Evolutionary conservation across 2,888 invertebrate genomes (phyloP).

Genomic region (Oeneis ivallda): DNA sequence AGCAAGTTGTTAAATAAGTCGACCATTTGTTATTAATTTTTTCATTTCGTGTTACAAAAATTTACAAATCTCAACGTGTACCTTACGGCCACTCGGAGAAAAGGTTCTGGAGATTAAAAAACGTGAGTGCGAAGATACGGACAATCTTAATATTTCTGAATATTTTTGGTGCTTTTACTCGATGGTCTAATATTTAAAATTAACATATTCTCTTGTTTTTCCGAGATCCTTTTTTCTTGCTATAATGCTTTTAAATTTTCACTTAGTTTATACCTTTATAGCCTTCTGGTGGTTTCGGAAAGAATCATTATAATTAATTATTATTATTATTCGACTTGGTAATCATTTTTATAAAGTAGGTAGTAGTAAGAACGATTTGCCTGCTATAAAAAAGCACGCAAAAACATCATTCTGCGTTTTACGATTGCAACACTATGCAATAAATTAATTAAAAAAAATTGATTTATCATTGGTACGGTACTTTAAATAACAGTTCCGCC

Average conservation of each 20-base stretch:
- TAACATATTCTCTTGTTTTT: slow-evolving; percentile 11
- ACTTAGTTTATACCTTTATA: not conserved
- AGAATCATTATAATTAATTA: no score
- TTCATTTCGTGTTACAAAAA: slow-evolving; percentile 15
- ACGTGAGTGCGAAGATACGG: slow-evolving; percentile 12
- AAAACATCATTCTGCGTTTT: no score
- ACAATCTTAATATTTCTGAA: slow-evolving; percentile 12
- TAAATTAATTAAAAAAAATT: no score
- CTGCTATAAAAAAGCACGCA: no score
- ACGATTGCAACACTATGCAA: no score
- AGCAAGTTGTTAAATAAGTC: not conserved
- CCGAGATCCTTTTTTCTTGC: not conserved
- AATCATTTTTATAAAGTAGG: no score
- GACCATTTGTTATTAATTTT: slow-evolving; percentile 12
- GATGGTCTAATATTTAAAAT: slow-evolving; percentile 5
- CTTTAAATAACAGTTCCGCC: no score
- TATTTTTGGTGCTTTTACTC: slow-evolving; percentile 11
- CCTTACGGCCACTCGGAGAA: slow-evolving; percentile 9
- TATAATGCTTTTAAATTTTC: not conserved
- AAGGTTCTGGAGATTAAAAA: slow-evolving; percentile 15
- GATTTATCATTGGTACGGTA: no score
- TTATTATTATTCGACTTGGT: no score
- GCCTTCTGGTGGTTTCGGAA: not conserved
- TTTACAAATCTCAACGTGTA: slow-evolving; percentile 15
- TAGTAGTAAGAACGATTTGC: no score